A percentile compares a stretch with the other conserved stretches of the same genome.
phyloP scores from a whole-genome alignment of 1,140 invertebrate genomes.

The Goniozus legneri region DNA sequence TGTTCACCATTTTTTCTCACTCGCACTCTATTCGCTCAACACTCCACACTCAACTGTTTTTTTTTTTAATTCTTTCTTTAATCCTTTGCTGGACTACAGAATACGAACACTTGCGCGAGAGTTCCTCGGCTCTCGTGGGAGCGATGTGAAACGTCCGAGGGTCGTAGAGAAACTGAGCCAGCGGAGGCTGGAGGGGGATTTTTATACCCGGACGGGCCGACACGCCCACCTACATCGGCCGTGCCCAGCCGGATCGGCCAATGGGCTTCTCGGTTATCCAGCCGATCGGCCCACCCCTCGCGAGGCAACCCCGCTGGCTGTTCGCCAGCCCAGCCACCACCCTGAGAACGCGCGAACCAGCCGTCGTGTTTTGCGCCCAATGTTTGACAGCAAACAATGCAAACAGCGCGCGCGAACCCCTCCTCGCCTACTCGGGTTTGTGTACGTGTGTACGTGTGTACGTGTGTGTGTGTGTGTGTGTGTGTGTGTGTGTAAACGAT shows the following conservation, averaged over 20 bases:
- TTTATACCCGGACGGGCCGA: neutral
- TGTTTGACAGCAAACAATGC: slow-evolving; percentile 50
- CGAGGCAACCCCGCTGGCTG: neutral
- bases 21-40: too few species aligned
- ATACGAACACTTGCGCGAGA: too few species aligned
- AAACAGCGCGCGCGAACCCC: slow-evolving; percentile 23
- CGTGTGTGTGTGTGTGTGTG: neutral
- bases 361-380: slow-evolving; percentile 37
- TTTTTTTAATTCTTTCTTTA: too few species aligned
- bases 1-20: slow-evolving; percentile 54
- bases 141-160: too few species aligned
- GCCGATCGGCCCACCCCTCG: slow-evolving; percentile 32
- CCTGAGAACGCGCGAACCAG: too few species aligned
- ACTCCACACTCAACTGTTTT: too few species aligned
- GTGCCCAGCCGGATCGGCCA: neutral
- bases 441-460: too few species aligned
- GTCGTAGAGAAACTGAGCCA: too few species aligned
- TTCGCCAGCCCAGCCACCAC: slow-evolving; percentile 16
- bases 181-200: too few species aligned
- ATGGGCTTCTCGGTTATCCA: neutral
- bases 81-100: too few species aligned
- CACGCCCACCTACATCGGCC: neutral
- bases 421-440: slow-evolving; percentile 7
- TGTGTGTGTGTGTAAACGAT: neutral
- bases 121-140: too few species aligned